phyloP scores from a whole-genome alignment of 2,888 invertebrate species.

The Lamellibrachia satsuma region DNA sequence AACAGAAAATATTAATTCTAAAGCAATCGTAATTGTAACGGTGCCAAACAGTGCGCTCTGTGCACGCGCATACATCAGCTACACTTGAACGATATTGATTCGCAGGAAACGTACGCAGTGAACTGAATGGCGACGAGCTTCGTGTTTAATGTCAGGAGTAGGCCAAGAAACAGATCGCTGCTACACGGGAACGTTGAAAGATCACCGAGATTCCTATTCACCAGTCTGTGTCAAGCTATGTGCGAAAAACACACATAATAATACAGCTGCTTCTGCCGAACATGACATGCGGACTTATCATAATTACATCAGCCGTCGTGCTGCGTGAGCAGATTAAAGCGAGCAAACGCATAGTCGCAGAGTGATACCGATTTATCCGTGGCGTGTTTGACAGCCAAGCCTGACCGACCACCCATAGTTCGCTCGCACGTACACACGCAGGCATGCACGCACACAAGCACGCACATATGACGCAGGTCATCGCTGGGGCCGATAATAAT shows the following conservation, averaged over 20 bases:
- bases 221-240: neutral
- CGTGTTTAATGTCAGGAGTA: neutral
- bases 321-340: neutral
- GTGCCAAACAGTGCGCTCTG: neutral
- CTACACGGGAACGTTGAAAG: neutral
- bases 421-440: neutral
- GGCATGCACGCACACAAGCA: neutral
- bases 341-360: neutral
- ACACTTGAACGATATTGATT: neutral
- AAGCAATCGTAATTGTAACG: neutral
- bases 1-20: neutral
- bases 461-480: neutral
- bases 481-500: neutral
- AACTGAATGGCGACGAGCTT: neutral
- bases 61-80: neutral
- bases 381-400: constrained; percentile 13
- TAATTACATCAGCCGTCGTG: constrained; percentile 6
- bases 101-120: neutral
- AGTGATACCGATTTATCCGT: constrained; percentile 11
- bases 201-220: neutral
- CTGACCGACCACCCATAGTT: neutral
- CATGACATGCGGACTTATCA: constrained; percentile 17
- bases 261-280: neutral
- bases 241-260: constrained; percentile 6
- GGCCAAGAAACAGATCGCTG: neutral